Conservation (phyloP, 2,113 vertebrate genomes). For the Crypturellus undulatus region DNA sequence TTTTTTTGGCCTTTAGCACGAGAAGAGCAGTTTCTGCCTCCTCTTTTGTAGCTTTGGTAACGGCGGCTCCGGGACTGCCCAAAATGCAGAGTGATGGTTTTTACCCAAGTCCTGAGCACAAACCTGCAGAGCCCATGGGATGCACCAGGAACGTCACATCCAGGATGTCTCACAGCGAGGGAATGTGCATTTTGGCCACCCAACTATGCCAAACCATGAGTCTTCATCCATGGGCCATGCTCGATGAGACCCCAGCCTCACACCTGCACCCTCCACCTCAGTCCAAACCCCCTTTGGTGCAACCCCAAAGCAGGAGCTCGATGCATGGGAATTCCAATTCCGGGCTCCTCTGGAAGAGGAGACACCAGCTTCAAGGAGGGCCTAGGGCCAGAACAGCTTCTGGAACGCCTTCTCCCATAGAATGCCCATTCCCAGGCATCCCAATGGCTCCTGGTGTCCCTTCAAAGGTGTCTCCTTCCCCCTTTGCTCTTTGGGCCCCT, state of each 20-base stretch:
- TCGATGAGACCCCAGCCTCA: background rate
- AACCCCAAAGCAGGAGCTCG: background rate
- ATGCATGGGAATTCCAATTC: background rate
- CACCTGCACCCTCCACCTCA: background rate
- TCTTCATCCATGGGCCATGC: background rate
- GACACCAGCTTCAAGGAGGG: constrained; percentile 40
- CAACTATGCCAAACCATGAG: background rate
- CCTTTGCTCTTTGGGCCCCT: constrained; percentile 57
- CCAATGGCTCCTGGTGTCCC: constrained; percentile 18
- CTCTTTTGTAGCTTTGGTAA: background rate
- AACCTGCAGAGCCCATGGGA: background rate
- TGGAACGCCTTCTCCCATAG: constrained; percentile 17
- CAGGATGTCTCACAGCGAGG: too few relatives aligned
- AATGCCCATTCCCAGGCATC: background rate
- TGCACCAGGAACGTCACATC: fast-evolving
- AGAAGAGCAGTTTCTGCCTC: background rate
- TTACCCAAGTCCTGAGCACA: background rate
- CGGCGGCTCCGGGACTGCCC: background rate
- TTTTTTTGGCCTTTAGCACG: background rate
- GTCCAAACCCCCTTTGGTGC: background rate
- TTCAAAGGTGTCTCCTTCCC: constrained; percentile 27
- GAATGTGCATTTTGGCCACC: background rate
- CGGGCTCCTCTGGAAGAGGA: background rate
- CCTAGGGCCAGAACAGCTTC: background rate
- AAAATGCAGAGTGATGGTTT: fast-evolving